Evolutionary conservation across 2,113 vertebrate genomes (phyloP), one percentile per base, ranked within the genome.

Genomic region (Trogon surrucura): DNA sequence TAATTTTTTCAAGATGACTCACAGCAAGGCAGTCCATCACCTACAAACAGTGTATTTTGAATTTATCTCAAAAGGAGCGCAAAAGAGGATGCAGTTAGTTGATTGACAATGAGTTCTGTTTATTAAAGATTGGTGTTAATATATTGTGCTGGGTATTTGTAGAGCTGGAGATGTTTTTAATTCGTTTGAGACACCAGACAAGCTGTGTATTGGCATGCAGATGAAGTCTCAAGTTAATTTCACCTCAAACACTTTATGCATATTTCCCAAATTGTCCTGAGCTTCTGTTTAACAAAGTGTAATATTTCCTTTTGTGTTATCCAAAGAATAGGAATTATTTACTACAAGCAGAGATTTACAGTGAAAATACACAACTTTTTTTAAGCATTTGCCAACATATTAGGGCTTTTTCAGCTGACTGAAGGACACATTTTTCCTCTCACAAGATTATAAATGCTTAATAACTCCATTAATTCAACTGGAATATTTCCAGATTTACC

Each of bases 401-500:
- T 54, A 69, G 22, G 16, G 1, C n/a, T 85, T 93, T 92, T 94
- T 72, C 41, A 88, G 36, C n/a, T 88, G 47, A 85, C 58, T 89
- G 71, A 84, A 91, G 69, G 74, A 75, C 34, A 87, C 18, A 30
- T 85, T 93, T 93, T 94, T 89, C 57, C 62, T 81, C 80, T 94
- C 50, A 69, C 22, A 70, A 91, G 88, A 89, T 91, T 92, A 92
- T 73, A 92, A 93, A 89, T 81, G 65, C 91, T 91, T 95, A 94
- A 92, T 95, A 96, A 89, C 50, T 92, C 66, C 36, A 85, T 85
- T 73, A 85, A 88, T 91, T 92, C 78, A 50, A 34, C 58, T 95
- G 93, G 86, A 95, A 50, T 94, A 69, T 70, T 95, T 96, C 95
- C 93, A 92, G 91, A 94, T 93, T 92, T 92, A 89, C 32, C 82